Base-by-base conservation (phyloP, 2,797 vertebrate genomes). In the Schizopygopsis malacanthus region DNA sequence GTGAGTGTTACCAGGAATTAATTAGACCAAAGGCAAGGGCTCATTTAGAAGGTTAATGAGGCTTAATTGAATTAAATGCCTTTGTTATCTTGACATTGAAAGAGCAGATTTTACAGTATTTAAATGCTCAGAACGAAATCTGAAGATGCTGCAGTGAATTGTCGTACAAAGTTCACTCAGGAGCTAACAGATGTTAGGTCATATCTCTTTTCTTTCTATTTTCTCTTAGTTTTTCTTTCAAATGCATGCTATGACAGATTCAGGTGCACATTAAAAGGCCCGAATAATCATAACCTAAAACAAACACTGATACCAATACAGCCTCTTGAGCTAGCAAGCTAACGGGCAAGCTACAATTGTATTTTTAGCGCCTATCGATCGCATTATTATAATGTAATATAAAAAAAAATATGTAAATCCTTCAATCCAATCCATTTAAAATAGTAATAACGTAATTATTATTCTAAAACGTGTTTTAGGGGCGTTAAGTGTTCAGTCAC, bases 301-400 rank as follows among this genome's bases (percentile, higher is more conserved):
- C 83, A 79, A 70, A 33, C 63, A 67, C 72, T n/a, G 39, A 18
- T 12, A 9, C 39, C 25, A 61, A 71, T 12, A 45, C 50, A 22
- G n/a, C n/a, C 72, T 67, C 6, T 18, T 20, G 16, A 61, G 52
- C 76, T 85, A 85, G 75, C 65, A 37, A 59, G 83, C 83, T 85
- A 85, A 79, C 52, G 22, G 39, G 76, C 18, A 79, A 71, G 45
- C 82, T n/a, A 11, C 50, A 56, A 59, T 5, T 7, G 22, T 43
- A 33, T 43, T 59, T 70, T 15, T 6, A 59, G 39, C 16, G 13
- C 4, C 4, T 41, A 20, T 37, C n/a, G 9, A 70, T 33, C 0
- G 0, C 15, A 56, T 56, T 71, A 33, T 33, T n/a, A 67, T 37
- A 67, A 59, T n/a, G 2, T 18, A 43, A 16, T n/a, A 33, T 33